Percentiles rank a stretch among this genome's conserved stretches.
These are phyloP conservation scores for Drosophila ananassae DNA, from an alignment of 1,140 invertebrate species.

Conservation along the genomic window DNA sequence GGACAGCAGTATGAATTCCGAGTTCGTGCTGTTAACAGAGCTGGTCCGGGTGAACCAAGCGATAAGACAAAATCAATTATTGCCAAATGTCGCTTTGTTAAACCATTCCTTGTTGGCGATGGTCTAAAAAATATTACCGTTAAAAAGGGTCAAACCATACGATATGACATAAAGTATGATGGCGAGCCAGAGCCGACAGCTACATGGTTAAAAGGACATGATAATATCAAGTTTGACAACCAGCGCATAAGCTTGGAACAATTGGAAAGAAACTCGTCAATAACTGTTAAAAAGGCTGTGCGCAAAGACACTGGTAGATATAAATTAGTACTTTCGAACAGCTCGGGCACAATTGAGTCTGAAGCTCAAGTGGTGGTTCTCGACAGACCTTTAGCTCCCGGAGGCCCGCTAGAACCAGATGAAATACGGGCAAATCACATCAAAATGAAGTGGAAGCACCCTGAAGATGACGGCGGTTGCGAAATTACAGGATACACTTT, in stretches of 20 bases:
- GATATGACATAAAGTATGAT: slow-evolving; percentile 95
- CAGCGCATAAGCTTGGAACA: slow-evolving; percentile 93
- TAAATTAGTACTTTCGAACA: slow-evolving; percentile 92
- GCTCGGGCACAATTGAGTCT: slow-evolving; percentile 93
- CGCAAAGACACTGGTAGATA: slow-evolving; percentile 96
- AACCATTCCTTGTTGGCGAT: slow-evolving; percentile 96
- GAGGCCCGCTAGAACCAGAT: slow-evolving; percentile 93
- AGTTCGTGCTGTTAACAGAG: slow-evolving; percentile 97
- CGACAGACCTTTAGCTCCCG: slow-evolving; percentile 93
- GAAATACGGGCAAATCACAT: slow-evolving; percentile 95
- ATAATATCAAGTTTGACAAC: slow-evolving; percentile 89
- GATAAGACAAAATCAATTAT: slow-evolving; percentile 97
- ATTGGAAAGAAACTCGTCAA: slow-evolving; percentile 94
- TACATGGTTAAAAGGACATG: slow-evolving; percentile 90
- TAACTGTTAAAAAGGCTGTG: slow-evolving; percentile 94
- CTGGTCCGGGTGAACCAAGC: slow-evolving; percentile 96
- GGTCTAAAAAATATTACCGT: slow-evolving; percentile 93
- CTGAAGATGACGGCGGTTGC: slow-evolving; percentile 96
- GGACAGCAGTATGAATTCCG: slow-evolving; percentile 98
- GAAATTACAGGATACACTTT: slow-evolving; percentile 97
- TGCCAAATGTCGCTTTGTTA: slow-evolving; percentile 97
- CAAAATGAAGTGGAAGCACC: slow-evolving; percentile 97
- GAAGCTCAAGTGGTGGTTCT: slow-evolving; percentile 94
- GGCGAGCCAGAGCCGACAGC: slow-evolving; percentile 97
- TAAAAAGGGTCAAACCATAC: slow-evolving; percentile 96